Evolutionary conservation across 1,140 invertebrate genomes (phyloP), one percentile per base, ranked within the genome.

Genomic region (Muscidifurax raptorellus): DNA sequence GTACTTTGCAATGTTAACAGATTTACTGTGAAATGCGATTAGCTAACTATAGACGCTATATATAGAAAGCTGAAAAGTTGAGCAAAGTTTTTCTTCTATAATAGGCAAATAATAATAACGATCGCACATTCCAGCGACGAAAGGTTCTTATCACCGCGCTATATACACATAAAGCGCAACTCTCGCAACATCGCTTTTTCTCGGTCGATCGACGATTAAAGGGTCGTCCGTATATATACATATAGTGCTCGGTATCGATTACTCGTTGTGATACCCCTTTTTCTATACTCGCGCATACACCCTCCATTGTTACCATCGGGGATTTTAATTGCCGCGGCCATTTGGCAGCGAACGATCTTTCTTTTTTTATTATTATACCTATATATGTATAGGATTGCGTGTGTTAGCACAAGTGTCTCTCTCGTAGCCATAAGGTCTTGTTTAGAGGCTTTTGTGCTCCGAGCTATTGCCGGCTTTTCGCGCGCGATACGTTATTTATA

Each of bases 281-380:
- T 40, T 12, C 13, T 18, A n/a, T n/a, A n/a, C n/a, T 22, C 36
- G 4, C 30, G 13, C 32, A 74, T 15, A 36, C 9, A 22, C 32
- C 10, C 30, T 15, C 72, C 5, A 71, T 81, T 72, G 44, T 72
- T 81, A 25, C 67, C 13, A 0, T n/a, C n/a, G n/a, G 25, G 28
- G 36, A 74, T n/a, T 84, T 84, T 84, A 84, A 79, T 84, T 74
- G 76, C 76, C 30, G 12, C 69, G 52, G 52, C 78, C 47, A 75
- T 84, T 84, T 75, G 77, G 66, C 77, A 15, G 44, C n/a, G 15
- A 78, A 47, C 27, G 25, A 71, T 83, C 40, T 83, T 74, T 83
- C 28, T 59, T 67, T 52, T 66, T 28, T 30, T 64, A n/a, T 72
- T 72, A 72, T 69, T 12, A 10, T 74, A 40, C 28, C 4, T 69